Evolutionary conservation across 30 jellyfish, hydroid and myxozoan genomes (phyloP), one percentile per base, ranked within the genome.

Genomic region (Aurelia sp.): DNA sequence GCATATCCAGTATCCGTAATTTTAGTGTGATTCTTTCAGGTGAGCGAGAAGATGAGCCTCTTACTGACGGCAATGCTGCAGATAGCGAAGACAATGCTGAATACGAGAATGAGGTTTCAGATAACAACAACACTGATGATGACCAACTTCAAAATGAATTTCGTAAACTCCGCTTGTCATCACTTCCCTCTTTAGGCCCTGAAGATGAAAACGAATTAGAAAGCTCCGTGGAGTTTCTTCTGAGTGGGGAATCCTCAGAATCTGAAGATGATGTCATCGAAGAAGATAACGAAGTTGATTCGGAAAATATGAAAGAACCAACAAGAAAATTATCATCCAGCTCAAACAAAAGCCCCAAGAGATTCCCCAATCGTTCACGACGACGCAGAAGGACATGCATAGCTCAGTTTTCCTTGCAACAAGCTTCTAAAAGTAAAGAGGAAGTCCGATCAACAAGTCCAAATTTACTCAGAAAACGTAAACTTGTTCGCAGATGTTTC

Each of bases 161-260:
- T 33, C 81, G 65, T 51, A 73, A 63, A 50, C 67, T 82, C 22
- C 89, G 97, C 50, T 12, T 76, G 64, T 50, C 87, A 8, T 74
- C 91, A 2, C 68, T 89, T 62, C 90, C 93, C 12, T 61, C 97
- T 22, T 40, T 89, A 16, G 85, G 84, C 20, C 52, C 75, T 19
- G 91, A 44, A 21, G 73, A 60, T 9, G 79, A 40, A 41, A 90
- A 74, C 22, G 93, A 85, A 5, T 52, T 90, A 63, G 99, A 91
- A 67, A 96, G 99, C 77, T 96, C 99, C 2, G 98, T 96, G 1
- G 99, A 96, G 61, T 96, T 91, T 57, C 83, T 79, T 67, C 78
- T 79, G 60, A 76, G 27, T 8, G 76, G 90, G 0, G 22, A 33
- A 31, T 80, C 97, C 18, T 82, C 93, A 27, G 96, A 78, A 22